These are phyloP conservation scores for Brachyrhaphis roseni DNA, from an alignment of 2,797 vertebrate genomes.

Conservation along the genomic window DNA sequence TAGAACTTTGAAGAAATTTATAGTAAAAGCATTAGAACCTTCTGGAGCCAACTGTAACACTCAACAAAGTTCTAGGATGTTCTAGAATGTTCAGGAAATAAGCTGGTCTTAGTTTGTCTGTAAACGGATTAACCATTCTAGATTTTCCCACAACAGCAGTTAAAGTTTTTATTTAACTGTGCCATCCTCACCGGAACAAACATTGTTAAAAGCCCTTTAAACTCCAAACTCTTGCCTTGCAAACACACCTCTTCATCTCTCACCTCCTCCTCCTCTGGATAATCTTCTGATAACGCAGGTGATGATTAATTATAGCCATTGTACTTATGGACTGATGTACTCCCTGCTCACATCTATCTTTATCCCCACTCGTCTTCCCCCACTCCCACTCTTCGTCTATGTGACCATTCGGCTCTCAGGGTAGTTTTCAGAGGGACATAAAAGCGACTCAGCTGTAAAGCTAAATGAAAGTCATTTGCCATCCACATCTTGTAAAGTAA, in stretches of 20 bases:
- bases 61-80: neutral
- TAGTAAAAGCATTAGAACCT: too few species aligned
- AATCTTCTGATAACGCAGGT: constrained; percentile 78
- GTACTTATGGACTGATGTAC: constrained; percentile 84
- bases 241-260: constrained; percentile 24
- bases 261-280: constrained; percentile 58
- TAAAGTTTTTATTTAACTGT: neutral
- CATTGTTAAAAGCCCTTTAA: neutral
- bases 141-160: neutral
- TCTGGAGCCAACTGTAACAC: neutral
- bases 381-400: constrained; percentile 46
- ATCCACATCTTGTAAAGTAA: constrained; percentile 83
- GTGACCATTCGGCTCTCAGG: constrained; percentile 77
- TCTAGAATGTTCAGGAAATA: neutral
- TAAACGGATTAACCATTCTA: neutral
- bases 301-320: constrained; percentile 88
- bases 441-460: constrained; percentile 87
- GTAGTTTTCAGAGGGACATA: constrained; percentile 85
- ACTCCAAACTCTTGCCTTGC: constrained; percentile 1
- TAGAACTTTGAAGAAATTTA: too few species aligned
- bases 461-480: constrained; percentile 88
- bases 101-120: neutral
- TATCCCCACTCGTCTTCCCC: constrained; percentile 40
- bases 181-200: neutral
- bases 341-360: constrained; percentile 83